Percentiles rank a stretch among this genome's conserved stretches.
These are phyloP conservation scores for Amphilophus citrinellus DNA, from an alignment of 2,113 vertebrate species.

Conservation along the genomic window DNA sequence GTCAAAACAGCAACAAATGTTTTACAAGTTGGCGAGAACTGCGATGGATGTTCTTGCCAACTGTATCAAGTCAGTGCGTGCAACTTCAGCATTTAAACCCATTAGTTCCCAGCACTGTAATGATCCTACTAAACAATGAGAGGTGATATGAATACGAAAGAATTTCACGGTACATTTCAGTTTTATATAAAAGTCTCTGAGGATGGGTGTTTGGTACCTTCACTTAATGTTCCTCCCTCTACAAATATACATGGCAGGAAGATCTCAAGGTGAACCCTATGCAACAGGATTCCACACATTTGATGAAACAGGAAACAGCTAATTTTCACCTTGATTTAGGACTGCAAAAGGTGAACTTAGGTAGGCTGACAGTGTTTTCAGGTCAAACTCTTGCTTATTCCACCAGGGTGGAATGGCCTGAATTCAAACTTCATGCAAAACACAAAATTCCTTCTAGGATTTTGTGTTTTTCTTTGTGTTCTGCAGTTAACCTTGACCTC, in stretches of 20 bases:
- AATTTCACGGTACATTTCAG: neutral
- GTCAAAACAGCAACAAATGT: neutral
- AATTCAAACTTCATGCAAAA: neutral
- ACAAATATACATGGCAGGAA: neutral
- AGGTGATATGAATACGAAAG: neutral
- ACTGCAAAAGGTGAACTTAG: neutral
- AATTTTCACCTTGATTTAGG: neutral
- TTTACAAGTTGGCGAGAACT: no score
- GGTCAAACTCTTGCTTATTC: no score
- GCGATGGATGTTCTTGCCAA: no score
- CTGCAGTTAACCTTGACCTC: neutral
- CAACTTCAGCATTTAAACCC: neutral
- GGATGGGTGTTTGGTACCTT: neutral
- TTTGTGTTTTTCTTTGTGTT: neutral
- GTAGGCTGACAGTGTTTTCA: neutral
- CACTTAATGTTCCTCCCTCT: neutral
- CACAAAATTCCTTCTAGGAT: neutral
- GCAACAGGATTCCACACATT: neutral
- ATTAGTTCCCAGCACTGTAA: neutral
- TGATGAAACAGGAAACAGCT: neutral
- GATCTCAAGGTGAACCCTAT: neutral
- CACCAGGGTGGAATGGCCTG: accelerated
- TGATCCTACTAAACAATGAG: neutral
- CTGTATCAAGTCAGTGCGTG: no score
- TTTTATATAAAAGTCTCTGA: neutral